Percentiles rank a stretch among this genome's conserved stretches.
phyloP scores from a whole-genome alignment of 2,797 vertebrate genomes.

The Acipenser ruthenus region DNA sequence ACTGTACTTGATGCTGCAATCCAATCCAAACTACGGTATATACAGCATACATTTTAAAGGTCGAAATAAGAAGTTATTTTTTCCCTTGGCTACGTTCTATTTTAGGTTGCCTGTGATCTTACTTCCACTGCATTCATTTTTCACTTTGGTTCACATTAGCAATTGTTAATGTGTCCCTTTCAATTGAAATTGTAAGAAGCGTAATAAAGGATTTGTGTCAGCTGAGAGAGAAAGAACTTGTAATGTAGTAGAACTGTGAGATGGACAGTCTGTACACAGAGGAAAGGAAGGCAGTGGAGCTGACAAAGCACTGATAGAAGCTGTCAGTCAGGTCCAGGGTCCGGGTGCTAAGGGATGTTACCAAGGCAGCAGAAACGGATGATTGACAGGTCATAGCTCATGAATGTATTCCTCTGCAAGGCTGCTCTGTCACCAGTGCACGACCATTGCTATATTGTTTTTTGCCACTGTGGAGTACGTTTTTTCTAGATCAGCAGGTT shows the following conservation, averaged over 20 bases:
- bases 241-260: conserved; percentile 6
- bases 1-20: not conserved
- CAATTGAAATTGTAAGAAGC: conserved; percentile 3
- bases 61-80: no score
- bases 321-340: conserved; percentile 18
- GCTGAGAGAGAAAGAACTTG: conserved; percentile 5
- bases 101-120: no score
- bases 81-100: no score
- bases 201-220: not conserved
- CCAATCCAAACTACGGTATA: conserved; percentile 1
- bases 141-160: not conserved
- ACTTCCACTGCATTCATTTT: not conserved
- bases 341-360: conserved; percentile 12
- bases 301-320: conserved; percentile 19
- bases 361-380: conserved; percentile 7
- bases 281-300: not conserved
- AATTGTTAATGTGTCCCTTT: not conserved
- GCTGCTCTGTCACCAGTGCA: not conserved
- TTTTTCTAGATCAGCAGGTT: not conserved
- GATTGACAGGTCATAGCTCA: conserved; percentile 19
- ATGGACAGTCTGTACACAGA: not conserved
- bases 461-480: not conserved
- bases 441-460: conserved; percentile 8
- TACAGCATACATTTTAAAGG: not conserved
- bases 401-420: conserved; percentile 17